Percentiles rank a stretch among this genome's conserved stretches.
Evolutionary conservation across 2,797 vertebrate genomes (phyloP).

Genomic region (Liasis olivaceus): DNA sequence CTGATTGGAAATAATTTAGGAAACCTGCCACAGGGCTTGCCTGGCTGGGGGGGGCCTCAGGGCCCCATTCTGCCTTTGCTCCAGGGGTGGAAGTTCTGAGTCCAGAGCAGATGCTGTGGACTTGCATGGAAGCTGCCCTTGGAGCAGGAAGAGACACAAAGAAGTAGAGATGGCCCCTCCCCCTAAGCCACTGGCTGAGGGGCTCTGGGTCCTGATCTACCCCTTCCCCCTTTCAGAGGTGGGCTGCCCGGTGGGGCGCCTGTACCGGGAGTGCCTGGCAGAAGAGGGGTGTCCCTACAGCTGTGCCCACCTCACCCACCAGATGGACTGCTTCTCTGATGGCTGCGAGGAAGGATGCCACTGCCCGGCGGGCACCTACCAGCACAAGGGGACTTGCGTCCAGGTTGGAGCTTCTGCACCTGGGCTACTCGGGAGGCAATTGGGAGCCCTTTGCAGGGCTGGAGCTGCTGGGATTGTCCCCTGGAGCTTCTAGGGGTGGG

Average conservation of each 20-base stretch:
- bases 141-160: background rate
- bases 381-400: slow-evolving; percentile 78
- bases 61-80: background rate
- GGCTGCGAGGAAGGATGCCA: slow-evolving; percentile 89
- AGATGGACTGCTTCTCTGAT: slow-evolving; percentile 80
- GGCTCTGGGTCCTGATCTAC: too few species aligned
- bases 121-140: background rate
- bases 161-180: background rate
- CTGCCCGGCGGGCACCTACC: slow-evolving; percentile 81
- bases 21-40: background rate
- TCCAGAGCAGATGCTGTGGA: background rate
- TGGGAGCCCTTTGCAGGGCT: background rate
- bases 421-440: too few species aligned
- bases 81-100: background rate
- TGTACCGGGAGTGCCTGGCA: slow-evolving; percentile 85
- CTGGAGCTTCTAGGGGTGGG: background rate
- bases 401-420: slow-evolving; percentile 66
- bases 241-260: slow-evolving; percentile 83
- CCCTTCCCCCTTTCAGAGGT: slow-evolving; percentile 72
- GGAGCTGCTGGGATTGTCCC: background rate
- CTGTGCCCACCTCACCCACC: slow-evolving; percentile 81
- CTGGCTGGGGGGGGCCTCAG: background rate
- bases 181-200: background rate
- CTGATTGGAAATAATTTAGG: background rate
- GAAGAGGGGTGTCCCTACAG: slow-evolving; percentile 87